These are phyloP conservation scores for Siderastrea siderea DNA, from an alignment of 92 coral and sea anemone genomes.

Conservation along the genomic window DNA sequence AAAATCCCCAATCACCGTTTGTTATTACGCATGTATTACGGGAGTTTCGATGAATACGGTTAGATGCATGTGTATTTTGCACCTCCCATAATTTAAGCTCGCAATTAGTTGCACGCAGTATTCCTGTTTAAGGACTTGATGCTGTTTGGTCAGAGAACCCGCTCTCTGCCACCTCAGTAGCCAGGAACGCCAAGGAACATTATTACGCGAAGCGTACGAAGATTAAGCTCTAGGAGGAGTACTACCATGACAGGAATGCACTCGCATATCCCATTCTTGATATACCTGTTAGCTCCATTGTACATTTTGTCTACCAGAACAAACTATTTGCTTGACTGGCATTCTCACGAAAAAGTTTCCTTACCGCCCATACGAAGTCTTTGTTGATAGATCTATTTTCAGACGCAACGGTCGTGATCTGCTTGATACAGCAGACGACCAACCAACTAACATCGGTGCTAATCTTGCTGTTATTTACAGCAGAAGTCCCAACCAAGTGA, in stretches of 20 bases:
- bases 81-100: neutral
- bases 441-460: neutral
- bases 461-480: neutral
- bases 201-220: neutral
- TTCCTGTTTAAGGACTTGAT: constrained; percentile 3
- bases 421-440: constrained; percentile 7
- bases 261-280: neutral
- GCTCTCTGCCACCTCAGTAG: neutral
- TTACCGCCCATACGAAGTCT: constrained; percentile 4
- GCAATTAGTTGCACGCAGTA: neutral
- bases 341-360: constrained; percentile 6
- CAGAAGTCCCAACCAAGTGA: no score
- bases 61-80: neutral
- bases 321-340: neutral
- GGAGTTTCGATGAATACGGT: constrained; percentile 15
- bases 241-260: neutral
- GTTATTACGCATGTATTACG: neutral
- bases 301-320: neutral
- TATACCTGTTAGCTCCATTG: neutral
- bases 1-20: constrained; percentile 5
- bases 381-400: neutral
- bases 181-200: constrained; percentile 3
- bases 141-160: neutral
- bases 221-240: neutral
- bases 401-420: constrained; percentile 12